Evolutionary conservation across 2,888 invertebrate species (phyloP).

Genomic region (Agrotis clavis): DNA sequence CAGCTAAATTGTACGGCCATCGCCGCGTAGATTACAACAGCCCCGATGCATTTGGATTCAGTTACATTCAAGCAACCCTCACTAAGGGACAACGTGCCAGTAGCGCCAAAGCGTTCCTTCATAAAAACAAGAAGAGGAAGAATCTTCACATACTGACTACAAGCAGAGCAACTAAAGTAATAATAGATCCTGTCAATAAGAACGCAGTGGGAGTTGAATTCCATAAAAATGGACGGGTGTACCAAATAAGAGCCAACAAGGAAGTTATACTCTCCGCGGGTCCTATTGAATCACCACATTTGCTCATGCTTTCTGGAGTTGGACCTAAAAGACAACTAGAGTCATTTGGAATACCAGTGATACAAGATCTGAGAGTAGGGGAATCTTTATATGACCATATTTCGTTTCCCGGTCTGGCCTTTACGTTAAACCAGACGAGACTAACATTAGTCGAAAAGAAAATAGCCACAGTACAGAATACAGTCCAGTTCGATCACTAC

Average conservation of each 20-base stretch:
- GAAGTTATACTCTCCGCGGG: constrained; percentile 93
- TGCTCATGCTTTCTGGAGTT: constrained; percentile 93
- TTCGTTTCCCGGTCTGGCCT: constrained; percentile 91
- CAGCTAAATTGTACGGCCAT: constrained; percentile 92
- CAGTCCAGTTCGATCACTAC: constrained; percentile 79
- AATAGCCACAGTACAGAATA: constrained; percentile 76
- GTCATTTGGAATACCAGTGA: constrained; percentile 90
- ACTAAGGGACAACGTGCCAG: constrained; percentile 88
- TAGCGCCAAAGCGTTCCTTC: constrained; percentile 91
- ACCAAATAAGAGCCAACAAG: constrained; percentile 83
- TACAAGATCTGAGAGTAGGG: constrained; percentile 93
- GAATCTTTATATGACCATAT: constrained; percentile 93
- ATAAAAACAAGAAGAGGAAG: constrained; percentile 86
- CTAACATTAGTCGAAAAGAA: constrained; percentile 77
- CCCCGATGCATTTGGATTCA: constrained; percentile 92
- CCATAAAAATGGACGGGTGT: constrained; percentile 84
- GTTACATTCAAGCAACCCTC: constrained; percentile 86
- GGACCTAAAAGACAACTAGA: constrained; percentile 92
- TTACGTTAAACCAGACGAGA: constrained; percentile 87
- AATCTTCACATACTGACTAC: constrained; percentile 91
- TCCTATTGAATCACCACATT: constrained; percentile 95
- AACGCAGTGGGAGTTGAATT: constrained; percentile 83
- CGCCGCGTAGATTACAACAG: constrained; percentile 94
- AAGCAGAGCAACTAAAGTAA: constrained; percentile 90
- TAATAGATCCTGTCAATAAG: constrained; percentile 91